Evolutionary conservation across 2,797 vertebrate genomes (phyloP), one percentile per base, ranked within the genome.

Genomic region (Danionella dracula): DNA sequence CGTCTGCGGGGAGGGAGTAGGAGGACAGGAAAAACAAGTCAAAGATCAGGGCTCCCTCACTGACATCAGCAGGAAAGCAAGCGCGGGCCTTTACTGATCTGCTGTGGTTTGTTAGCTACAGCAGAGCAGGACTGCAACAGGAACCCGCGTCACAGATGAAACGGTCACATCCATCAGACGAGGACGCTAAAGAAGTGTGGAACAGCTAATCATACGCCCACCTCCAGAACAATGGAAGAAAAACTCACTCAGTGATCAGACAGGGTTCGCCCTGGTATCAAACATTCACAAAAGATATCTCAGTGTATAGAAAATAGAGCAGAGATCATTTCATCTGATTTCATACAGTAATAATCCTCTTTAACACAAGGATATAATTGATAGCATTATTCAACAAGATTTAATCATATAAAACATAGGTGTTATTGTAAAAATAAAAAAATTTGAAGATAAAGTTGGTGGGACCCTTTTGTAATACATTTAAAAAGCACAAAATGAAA

Each of bases 1-100:
- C 16, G 21, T 66, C 56, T 70, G 42, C 48, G 40, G 63, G 60
- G 58, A 76, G 46, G 29, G 48, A 73, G 62, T 57, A 41, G 32
- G 6, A 27, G 23, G 6, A 57, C 27, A 23, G 19, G 12, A 38
- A 48, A 70, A 53, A 63, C 48, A 17, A 37, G 54, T 20, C 15
- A 64, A 44, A 65, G 38, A 59, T 46, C 61, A 32, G 16, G 61
- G 35, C 31, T 32, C 57, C 44, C 44, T 45, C 42, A 45, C 46
- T 13, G 44, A 48, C 20, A 31, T 8, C 50, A 23, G 17, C 13
- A 27, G 5, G 13, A 17, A 27, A n/a, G n/a, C n/a, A n/a, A 42
- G 29, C 15, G 10, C 34, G 29, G 37, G 53, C 29, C 38, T 15
- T 27, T 23, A 49, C 27, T 21, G 4, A 23, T 12, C 13, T 13